Conservation (phyloP, 2,113 vertebrate genomes). For the Mystacornis crossleyi region DNA sequence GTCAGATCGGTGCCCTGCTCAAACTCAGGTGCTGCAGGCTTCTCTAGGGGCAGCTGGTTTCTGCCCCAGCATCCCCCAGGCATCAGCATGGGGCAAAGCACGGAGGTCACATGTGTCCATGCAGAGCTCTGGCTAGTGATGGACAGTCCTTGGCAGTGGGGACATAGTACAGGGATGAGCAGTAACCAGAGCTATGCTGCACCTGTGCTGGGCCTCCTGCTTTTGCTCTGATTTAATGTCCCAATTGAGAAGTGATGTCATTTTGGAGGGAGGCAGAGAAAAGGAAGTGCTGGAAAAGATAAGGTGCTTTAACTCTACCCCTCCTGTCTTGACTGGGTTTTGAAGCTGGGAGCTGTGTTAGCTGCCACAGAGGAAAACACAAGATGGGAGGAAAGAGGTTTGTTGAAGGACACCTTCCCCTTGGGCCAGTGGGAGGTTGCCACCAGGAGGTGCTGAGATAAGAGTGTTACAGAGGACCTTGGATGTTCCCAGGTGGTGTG, state of each 20-base stretch:
- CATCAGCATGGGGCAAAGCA: accelerated
- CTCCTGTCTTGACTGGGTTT: not conserved
- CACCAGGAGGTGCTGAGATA: not conserved
- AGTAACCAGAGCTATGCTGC: slow-evolving; percentile 46
- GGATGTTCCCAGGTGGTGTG: not conserved
- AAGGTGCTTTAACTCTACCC: slow-evolving; percentile 32
- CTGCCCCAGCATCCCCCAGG: not conserved
- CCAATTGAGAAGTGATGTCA: slow-evolving; percentile 88
- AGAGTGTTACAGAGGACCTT: not conserved
- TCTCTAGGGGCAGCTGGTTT: not conserved
- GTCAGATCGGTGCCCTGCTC: not conserved
- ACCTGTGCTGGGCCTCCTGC: slow-evolving; percentile 83
- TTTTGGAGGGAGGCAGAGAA: slow-evolving; percentile 76
- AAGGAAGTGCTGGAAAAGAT: slow-evolving; percentile 58
- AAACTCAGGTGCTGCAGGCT: not conserved
- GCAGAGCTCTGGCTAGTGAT: not conserved
- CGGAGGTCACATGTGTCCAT: accelerated
- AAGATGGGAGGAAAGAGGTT: not conserved
- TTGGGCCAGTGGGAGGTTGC: not conserved
- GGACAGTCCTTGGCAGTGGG: not conserved
- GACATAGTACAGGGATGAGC: not conserved
- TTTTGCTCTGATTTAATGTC: slow-evolving; percentile 86
- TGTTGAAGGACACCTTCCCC: not conserved
- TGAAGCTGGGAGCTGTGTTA: not conserved
- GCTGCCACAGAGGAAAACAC: not conserved